phyloP scores from a whole-genome alignment of 2,797 vertebrate genomes.

The Acrossocheilus wenchowensis region DNA sequence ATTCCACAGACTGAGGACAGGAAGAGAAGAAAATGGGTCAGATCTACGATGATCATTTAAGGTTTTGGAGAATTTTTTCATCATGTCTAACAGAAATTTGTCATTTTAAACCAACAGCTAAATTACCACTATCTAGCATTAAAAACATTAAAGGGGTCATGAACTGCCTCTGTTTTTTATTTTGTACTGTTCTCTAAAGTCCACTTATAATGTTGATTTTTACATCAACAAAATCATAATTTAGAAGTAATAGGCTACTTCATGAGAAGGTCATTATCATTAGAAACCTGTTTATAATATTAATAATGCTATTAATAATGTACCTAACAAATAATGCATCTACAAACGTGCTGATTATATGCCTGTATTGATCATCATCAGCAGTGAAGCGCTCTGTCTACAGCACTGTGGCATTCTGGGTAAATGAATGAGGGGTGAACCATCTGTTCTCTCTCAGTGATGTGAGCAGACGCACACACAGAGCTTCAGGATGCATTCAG shows the following conservation, averaged over 20 bases:
- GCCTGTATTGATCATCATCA: slow-evolving; percentile 1
- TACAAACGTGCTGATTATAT: neutral
- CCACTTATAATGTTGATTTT: too few relatives aligned
- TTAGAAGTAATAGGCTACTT: neutral
- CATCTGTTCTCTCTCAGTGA: slow-evolving; percentile 39
- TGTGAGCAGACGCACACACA: neutral
- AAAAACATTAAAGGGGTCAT: too few relatives aligned
- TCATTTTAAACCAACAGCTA: too few relatives aligned
- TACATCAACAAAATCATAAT: too few relatives aligned
- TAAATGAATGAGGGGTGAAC: slow-evolving; percentile 34
- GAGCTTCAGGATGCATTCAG: neutral
- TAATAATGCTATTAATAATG: neutral
- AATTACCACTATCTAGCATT: too few relatives aligned
- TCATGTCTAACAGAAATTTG: too few relatives aligned
- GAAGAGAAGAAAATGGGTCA: too few relatives aligned
- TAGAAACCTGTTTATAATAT: neutral
- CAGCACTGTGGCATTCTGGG: slow-evolving; percentile 36
- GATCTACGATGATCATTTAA: too few relatives aligned
- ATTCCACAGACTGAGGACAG: too few relatives aligned
- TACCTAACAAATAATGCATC: neutral
- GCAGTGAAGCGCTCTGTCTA: neutral
- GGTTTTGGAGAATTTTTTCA: too few relatives aligned
- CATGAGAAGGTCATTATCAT: neutral
- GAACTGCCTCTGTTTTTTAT: too few relatives aligned
- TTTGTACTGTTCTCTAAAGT: too few relatives aligned